These are phyloP conservation scores for Trematomus loennbergii DNA, from an alignment of 2,113 vertebrate species.

Conservation along the genomic window DNA sequence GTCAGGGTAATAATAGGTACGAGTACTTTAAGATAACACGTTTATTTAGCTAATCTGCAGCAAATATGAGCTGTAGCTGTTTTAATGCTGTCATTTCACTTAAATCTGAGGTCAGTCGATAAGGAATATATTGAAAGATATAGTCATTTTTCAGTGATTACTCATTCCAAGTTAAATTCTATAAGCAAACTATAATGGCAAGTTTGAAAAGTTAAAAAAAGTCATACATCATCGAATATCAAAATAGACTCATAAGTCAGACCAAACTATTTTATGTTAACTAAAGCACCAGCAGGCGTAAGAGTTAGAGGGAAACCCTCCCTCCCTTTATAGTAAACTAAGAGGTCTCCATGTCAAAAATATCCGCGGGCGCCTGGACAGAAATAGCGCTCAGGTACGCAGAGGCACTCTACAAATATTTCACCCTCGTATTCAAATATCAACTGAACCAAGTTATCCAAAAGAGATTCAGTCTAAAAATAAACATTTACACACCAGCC, in stretches of 20 bases:
- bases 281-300: not conserved
- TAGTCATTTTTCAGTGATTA: not conserved
- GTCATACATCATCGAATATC: no score
- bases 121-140: not conserved
- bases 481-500: not conserved
- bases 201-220: not conserved
- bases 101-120: not conserved
- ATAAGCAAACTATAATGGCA: not conserved
- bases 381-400: constrained; percentile 11
- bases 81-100: not conserved
- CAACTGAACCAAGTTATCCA: not conserved
- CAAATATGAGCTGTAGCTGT: not conserved
- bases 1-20: no score
- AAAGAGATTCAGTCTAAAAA: not conserved
- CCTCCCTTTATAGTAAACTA: not conserved
- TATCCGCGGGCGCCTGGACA: constrained; percentile 10
- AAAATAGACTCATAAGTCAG: no score
- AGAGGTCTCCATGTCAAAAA: constrained; percentile 25
- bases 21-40: no score
- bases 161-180: not conserved
- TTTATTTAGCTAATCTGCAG: no score
- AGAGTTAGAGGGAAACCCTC: not conserved
- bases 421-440: not conserved
- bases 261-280: not conserved
- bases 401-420: constrained; percentile 14